A percentile compares a stretch with the other conserved stretches of the same genome.
Conservation (phyloP, 2,113 vertebrate species). For the Alces alces region DNA sequence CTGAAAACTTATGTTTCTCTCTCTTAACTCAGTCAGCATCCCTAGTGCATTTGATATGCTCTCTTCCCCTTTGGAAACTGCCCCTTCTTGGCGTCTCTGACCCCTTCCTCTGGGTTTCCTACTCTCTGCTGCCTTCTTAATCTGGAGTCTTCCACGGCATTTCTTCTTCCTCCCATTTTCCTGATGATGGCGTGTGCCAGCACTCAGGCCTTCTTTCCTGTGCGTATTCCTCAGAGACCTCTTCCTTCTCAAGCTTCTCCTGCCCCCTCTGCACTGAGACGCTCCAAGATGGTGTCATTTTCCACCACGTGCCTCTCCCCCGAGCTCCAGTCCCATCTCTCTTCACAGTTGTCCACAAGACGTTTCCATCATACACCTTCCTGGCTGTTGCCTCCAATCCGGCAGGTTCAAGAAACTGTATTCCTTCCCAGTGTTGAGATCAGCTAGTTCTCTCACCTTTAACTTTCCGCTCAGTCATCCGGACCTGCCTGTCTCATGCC, state of each 20-base stretch:
- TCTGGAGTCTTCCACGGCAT: neutral
- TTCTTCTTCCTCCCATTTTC: neutral
- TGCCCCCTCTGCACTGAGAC: neutral
- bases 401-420: neutral
- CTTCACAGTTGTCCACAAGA: neutral
- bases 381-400: no score
- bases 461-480: neutral
- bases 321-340: neutral
- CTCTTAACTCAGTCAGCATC: neutral
- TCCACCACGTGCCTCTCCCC: neutral
- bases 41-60: neutral
- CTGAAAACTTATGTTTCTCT: neutral
- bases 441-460: no score
- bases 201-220: neutral
- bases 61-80: neutral
- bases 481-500: no score
- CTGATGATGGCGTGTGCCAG: rapidly evolving
- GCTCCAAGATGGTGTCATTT: neutral
- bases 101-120: neutral
- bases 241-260: neutral
- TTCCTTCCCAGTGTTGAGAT: neutral
- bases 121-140: neutral
- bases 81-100: neutral
- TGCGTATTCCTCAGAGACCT: neutral
- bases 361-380: neutral